Conservation (phyloP, 1,140 invertebrate genomes). For the Onthophagus taurus region DNA sequence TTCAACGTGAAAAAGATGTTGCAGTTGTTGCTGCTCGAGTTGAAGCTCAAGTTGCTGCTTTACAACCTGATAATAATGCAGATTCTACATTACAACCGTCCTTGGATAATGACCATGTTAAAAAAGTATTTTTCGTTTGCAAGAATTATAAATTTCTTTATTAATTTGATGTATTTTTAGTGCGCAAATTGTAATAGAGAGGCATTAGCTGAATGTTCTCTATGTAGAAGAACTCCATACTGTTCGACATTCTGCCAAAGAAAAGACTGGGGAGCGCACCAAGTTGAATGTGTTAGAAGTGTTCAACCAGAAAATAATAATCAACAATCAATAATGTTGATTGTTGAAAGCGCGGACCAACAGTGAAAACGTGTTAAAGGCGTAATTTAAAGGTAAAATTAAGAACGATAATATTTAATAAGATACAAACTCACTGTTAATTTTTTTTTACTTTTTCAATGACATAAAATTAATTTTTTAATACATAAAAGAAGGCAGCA, state of each 20-base stretch:
- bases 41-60: conserved; percentile 45
- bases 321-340: conserved; percentile 56
- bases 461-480: too few species aligned
- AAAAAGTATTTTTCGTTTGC: conserved; percentile 39
- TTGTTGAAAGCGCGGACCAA: conserved; percentile 46
- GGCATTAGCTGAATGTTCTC: conserved; percentile 73
- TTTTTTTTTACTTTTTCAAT: too few species aligned
- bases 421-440: too few species aligned
- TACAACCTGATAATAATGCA: conserved; percentile 32
- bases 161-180: conserved; percentile 41
- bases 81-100: conserved; percentile 44
- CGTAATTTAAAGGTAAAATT: too few species aligned
- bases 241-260: conserved; percentile 81
- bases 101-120: conserved; percentile 43
- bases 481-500: too few species aligned
- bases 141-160: conserved; percentile 1
- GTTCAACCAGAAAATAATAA: conserved; percentile 40
- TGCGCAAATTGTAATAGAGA: conserved; percentile 81
- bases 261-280: conserved; percentile 77
- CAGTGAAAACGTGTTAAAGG: too few species aligned
- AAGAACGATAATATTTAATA: too few species aligned
- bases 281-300: conserved; percentile 68
- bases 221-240: conserved; percentile 74
- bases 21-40: conserved; percentile 56
- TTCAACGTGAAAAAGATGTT: conserved; percentile 59